Conservation (phyloP, 2,888 invertebrate genomes). For the Cheilosia pagana region DNA sequence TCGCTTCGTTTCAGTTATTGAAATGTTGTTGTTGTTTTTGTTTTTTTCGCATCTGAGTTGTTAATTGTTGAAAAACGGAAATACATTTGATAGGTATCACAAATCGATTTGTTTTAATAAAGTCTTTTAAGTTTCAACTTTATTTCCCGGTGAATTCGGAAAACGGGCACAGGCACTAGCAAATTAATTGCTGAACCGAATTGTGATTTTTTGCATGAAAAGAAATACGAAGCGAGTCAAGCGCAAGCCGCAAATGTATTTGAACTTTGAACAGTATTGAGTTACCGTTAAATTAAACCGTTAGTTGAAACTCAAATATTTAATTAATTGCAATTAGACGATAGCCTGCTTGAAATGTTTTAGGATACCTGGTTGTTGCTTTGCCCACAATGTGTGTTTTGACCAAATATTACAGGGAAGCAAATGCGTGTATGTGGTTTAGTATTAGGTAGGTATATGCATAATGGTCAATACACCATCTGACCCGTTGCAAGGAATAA, state of each 20-base stretch:
- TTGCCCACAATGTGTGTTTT: slow-evolving; percentile 18
- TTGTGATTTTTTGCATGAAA: neutral
- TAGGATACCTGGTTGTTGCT: neutral
- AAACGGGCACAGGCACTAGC: neutral
- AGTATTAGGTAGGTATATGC: neutral
- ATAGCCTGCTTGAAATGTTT: neutral
- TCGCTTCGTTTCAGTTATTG: slow-evolving; percentile 26
- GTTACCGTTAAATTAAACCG: neutral
- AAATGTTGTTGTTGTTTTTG: slow-evolving; percentile 12
- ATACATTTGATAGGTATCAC: slow-evolving; percentile 7
- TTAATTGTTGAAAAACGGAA: slow-evolving; percentile 40
- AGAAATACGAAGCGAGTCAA: neutral
- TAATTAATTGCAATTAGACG: slow-evolving; percentile 1
- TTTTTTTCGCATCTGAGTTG: slow-evolving; percentile 24
- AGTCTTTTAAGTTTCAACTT: slow-evolving; percentile 22
- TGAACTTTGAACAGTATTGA: neutral
- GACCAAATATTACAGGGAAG: slow-evolving; percentile 3
- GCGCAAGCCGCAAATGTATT: neutral
- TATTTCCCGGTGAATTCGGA: slow-evolving; percentile 1
- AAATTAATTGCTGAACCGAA: slow-evolving; percentile 1
- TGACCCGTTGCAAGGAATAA: neutral
- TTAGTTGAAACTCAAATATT: slow-evolving; percentile 5
- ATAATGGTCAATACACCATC: slow-evolving; percentile 4
- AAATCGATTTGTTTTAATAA: slow-evolving; percentile 18
- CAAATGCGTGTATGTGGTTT: slow-evolving; percentile 11